Evolutionary conservation across 1,140 invertebrate genomes (phyloP).

Genomic region (Cotesia glomerata): DNA sequence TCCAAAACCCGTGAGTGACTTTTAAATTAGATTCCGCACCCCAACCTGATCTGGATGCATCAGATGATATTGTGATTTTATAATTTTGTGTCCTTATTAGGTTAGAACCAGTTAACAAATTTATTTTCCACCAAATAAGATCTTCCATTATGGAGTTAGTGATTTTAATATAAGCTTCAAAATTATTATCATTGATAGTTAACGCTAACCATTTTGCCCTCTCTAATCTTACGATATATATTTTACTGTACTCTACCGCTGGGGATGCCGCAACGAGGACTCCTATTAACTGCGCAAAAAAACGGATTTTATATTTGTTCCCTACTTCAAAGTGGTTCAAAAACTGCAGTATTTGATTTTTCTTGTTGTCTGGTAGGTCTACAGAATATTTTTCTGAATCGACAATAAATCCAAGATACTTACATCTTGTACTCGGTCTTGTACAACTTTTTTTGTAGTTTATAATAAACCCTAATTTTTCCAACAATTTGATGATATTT

Average conservation of each 20-base stretch:
- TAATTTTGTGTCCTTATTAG: slow-evolving; percentile 12
- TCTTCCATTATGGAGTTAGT: slow-evolving; percentile 6
- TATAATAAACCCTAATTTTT: slow-evolving; percentile 22
- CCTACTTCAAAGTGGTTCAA: background rate
- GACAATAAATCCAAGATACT: slow-evolving; percentile 19
- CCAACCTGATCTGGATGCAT: slow-evolving; percentile 42
- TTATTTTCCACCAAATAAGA: slow-evolving; percentile 7
- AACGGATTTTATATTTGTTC: background rate
- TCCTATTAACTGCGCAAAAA: slow-evolving; percentile 1
- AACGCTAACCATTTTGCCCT: background rate
- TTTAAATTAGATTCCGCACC: slow-evolving; percentile 32
- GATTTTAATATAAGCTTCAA: background rate
- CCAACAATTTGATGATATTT: slow-evolving; percentile 17
- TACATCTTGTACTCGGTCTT: background rate
- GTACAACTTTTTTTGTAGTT: slow-evolving; percentile 17
- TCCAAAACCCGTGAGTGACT: slow-evolving; percentile 37
- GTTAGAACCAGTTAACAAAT: background rate
- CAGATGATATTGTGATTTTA: slow-evolving; percentile 40
- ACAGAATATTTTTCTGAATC: slow-evolving; percentile 1
- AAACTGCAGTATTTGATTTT: background rate
- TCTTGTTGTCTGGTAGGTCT: slow-evolving; percentile 13
- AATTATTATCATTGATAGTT: background rate
- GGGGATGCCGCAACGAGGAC: background rate
- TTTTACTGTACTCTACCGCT: background rate
- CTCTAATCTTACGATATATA: background rate